Percentiles rank a stretch among this genome's conserved stretches.
Conservation (phyloP, 2,113 vertebrate genomes). For the Budorcas taxicolor region DNA sequence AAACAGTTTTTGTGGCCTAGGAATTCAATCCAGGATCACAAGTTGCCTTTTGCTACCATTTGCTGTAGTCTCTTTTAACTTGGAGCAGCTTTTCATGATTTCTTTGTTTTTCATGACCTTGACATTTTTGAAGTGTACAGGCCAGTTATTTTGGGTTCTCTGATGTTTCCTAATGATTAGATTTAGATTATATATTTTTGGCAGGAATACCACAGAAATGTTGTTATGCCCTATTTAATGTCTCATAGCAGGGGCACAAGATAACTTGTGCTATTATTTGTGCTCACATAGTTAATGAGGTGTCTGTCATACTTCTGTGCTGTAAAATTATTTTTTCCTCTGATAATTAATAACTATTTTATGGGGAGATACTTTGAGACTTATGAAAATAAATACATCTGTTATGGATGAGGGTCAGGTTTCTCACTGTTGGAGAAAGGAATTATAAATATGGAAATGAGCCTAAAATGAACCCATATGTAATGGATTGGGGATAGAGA, state of each 20-base stretch:
- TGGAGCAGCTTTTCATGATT: slow-evolving; percentile 11
- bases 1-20: neutral
- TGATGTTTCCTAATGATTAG: slow-evolving; percentile 67
- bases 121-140: slow-evolving; percentile 54
- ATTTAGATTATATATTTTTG: slow-evolving; percentile 52
- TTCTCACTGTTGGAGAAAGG: neutral
- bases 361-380: neutral
- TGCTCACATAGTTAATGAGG: neutral
- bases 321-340: neutral
- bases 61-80: slow-evolving; percentile 23
- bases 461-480: neutral
- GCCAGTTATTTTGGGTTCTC: slow-evolving; percentile 58
- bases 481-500: neutral
- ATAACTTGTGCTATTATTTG: neutral
- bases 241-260: neutral
- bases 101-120: slow-evolving; percentile 58
- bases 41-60: neutral
- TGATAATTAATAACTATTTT: neutral
- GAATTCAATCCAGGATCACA: neutral
- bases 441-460: neutral
- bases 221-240: slow-evolving; percentile 5
- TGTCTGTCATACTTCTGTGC: neutral
- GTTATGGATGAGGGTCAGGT: neutral
- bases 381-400: neutral
- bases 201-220: neutral